Evolutionary conservation across 2,888 invertebrate genomes (phyloP).

Genomic region (Protonemura montana): DNA sequence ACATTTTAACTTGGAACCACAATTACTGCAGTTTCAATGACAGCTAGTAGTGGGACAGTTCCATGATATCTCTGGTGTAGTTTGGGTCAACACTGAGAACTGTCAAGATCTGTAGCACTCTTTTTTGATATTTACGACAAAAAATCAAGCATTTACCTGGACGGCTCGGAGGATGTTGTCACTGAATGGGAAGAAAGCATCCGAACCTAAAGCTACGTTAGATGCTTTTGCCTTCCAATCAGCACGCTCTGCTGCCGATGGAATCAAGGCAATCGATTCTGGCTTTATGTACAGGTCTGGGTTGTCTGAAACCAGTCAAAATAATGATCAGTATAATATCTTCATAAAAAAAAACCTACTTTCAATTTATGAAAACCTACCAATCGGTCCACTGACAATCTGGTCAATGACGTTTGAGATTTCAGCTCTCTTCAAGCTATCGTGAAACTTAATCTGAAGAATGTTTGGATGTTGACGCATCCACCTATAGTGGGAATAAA

Average conservation of each 20-base stretch:
- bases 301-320: background rate
- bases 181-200: conserved; percentile 98
- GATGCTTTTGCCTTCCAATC: conserved; percentile 76
- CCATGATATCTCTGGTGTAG: no score
- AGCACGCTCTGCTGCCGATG: conserved; percentile 67
- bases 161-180: conserved; percentile 94
- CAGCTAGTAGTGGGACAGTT: no score
- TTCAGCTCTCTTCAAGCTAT: conserved; percentile 87
- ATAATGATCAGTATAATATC: background rate
- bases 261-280: background rate
- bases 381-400: conserved; percentile 90
- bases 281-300: background rate
- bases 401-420: conserved; percentile 96
- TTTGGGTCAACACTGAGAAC: no score
- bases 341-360: background rate
- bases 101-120: no score
- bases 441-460: conserved; percentile 81
- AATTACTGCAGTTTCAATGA: no score
- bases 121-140: background rate
- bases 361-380: conserved; percentile 58
- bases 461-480: conserved; percentile 91
- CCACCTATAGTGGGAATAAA: conserved; percentile 70
- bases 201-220: conserved; percentile 88
- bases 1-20: no score
- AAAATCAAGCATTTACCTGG: conserved; percentile 66